Evolutionary conservation across 2,888 invertebrate genomes (phyloP).

Genomic region (Megastigmus dorsalis): DNA sequence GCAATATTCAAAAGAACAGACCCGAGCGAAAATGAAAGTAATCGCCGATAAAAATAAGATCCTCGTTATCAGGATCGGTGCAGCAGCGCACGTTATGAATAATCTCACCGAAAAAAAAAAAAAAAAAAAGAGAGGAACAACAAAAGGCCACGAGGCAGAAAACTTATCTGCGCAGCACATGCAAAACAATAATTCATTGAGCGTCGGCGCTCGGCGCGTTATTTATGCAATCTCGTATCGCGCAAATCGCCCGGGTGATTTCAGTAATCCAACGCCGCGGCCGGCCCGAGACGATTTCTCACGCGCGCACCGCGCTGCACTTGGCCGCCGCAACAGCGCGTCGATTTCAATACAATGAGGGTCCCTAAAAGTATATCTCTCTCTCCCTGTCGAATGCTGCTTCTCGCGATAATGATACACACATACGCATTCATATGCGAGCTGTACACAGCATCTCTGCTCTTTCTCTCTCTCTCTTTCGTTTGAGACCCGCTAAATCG

Average conservation of each 20-base stretch:
- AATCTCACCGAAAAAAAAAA: too few relatives aligned
- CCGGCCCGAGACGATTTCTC: slow-evolving; percentile 38
- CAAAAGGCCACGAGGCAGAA: too few relatives aligned
- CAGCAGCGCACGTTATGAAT: not conserved
- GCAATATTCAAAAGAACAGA: too few relatives aligned
- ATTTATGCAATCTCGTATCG: slow-evolving; percentile 19
- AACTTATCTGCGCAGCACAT: too few relatives aligned
- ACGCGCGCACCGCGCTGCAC: not conserved
- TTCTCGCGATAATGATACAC: too few relatives aligned
- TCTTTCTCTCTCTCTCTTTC: too few relatives aligned
- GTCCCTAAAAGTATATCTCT: slow-evolving; percentile 15
- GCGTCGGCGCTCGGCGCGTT: not conserved
- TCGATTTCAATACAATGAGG: slow-evolving; percentile 44
- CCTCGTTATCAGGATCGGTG: not conserved
- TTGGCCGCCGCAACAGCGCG: not conserved
- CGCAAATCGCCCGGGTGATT: slow-evolving; percentile 14
- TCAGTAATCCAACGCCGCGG: slow-evolving; percentile 21
- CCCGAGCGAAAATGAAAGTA: not conserved
- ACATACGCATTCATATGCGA: too few relatives aligned
- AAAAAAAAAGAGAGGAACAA: too few relatives aligned
- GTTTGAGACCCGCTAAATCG: too few relatives aligned
- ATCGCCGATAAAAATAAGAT: not conserved
- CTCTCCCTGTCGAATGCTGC: too few relatives aligned
- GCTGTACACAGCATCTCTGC: too few relatives aligned
- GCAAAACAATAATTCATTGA: slow-evolving; percentile 21